Evolutionary conservation across 2,888 invertebrate genomes (phyloP), one percentile per base, ranked within the genome.

Genomic region (Agrotis ipsilon): DNA sequence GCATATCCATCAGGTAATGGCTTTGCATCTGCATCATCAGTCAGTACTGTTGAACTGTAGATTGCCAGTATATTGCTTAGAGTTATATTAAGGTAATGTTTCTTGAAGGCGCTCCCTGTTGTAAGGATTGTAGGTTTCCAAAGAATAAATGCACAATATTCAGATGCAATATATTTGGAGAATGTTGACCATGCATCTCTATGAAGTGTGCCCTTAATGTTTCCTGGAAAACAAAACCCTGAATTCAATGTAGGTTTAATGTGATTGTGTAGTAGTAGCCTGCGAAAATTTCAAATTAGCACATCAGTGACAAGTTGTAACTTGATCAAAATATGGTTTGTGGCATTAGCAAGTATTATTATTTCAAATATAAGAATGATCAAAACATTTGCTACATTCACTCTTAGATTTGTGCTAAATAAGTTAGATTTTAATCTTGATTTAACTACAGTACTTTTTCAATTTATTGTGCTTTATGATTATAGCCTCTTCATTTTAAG

Each of bases 101-200:
- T 96, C 60, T 96, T 96, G 65, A 92, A 94, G 13, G 95, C 92
- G 80, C 93, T 89, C 1, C 96, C 96, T 2, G 95, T 96, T 39
- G 94, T 96, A 13, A 96, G 84, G n/a, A 96, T 93, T 66, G 96
- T 96, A 3, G 96, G 95, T 75, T 91, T 96, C 76, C 88, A 89
- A 60, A 96, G 83, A 7, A 95, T 90, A 58, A 96, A 71, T 2
- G 93, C 95, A 88, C 95, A 94, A 68, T 88, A 92, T 73, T 94
- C 94, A 3, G 96, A 91, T 7, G 93, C 91, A 66, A 96, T 90
- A 72, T 95, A 96, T 66, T 92, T 81, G 39, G 96, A 93, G 76
- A 96, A 95, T 75, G 88, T 87, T 4, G 92, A 90, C 96, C 96
- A 96, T n/a, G 94, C 95, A 88, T 96, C 96, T 89, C 96, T 91